Percentiles rank a stretch among this genome's conserved stretches.
phyloP scores from a whole-genome alignment of 2,888 invertebrate species.

The Rotaria socialis region DNA sequence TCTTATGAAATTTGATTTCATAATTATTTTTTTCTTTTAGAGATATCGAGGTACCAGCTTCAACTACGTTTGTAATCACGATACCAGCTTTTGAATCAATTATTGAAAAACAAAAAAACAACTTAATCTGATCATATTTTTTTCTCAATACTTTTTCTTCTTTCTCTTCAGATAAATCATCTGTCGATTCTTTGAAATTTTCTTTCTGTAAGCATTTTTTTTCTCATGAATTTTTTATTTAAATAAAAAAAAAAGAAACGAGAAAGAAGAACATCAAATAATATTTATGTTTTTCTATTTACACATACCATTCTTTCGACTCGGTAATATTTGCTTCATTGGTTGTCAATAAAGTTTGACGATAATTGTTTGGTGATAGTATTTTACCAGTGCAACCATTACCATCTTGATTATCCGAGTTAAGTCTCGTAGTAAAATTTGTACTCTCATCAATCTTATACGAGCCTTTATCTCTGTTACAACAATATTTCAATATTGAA shows the following conservation, averaged over 20 bases:
- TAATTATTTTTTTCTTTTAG: neutral
- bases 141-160: neutral
- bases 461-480: conserved; percentile 73
- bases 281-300: neutral
- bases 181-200: neutral
- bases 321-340: neutral
- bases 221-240: neutral
- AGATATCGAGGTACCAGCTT: neutral
- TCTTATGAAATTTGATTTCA: neutral
- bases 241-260: neutral
- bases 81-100: neutral
- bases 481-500: conserved; percentile 55
- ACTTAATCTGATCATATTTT: neutral
- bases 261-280: neutral
- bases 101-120: neutral
- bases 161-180: neutral
- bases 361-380: neutral
- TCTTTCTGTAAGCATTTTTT: neutral
- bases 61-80: neutral
- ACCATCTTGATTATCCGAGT: neutral
- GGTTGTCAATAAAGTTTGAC: neutral
- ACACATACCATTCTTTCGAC: neutral
- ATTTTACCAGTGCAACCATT: neutral
- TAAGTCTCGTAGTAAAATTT: conserved; percentile 61
- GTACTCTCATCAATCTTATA: conserved; percentile 86